Conservation (phyloP, 2,888 invertebrate genomes). For the Laspeyria flexula region DNA sequence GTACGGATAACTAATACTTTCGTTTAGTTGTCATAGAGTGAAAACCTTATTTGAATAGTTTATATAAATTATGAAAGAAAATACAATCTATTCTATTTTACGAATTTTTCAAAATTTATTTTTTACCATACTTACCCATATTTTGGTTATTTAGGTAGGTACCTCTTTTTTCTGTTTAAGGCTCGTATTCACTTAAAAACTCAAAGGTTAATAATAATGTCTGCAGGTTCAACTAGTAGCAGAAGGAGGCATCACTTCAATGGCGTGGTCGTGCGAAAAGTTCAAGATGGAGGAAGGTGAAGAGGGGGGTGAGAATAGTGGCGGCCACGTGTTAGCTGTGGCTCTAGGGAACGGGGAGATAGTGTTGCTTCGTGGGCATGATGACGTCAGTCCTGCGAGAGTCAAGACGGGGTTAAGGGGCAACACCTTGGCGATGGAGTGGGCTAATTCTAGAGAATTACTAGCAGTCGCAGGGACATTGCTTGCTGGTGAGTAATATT, state of each 20-base stretch:
- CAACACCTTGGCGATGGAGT: constrained; percentile 94
- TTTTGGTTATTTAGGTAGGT: no score
- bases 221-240: constrained; percentile 91
- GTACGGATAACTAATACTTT: constrained; percentile 56
- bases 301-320: constrained; percentile 88
- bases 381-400: constrained; percentile 96
- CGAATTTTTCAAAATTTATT: no score
- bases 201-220: background rate
- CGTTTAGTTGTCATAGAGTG: background rate
- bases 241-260: constrained; percentile 94
- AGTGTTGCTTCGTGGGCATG: constrained; percentile 95
- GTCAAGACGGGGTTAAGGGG: constrained; percentile 93
- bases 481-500: constrained; percentile 68
- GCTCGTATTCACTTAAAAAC: no score
- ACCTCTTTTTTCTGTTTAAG: no score
- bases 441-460: constrained; percentile 97
- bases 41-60: no score
- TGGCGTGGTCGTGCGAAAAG: constrained; percentile 99
- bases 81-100: no score
- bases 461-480: constrained; percentile 95
- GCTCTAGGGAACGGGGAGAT: constrained; percentile 95
- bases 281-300: constrained; percentile 99
- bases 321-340: constrained; percentile 92
- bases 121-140: no score
- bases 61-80: no score